phyloP scores from a whole-genome alignment of 1,140 invertebrate genomes.

The Formica exsecta region DNA sequence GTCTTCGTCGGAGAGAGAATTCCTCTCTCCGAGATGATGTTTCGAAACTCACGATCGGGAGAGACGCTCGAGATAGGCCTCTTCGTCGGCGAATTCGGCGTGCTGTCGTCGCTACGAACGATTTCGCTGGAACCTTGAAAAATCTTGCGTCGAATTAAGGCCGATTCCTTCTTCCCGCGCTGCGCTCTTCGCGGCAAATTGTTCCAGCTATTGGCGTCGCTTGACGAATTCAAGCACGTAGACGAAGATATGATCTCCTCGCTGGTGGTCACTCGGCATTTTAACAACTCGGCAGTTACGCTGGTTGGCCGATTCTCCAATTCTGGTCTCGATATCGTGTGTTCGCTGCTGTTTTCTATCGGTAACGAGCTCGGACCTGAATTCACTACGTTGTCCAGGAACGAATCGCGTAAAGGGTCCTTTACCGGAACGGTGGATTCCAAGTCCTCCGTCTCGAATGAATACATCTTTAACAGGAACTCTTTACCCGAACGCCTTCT shows the following conservation, averaged over 20 bases:
- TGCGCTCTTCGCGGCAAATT: slow-evolving; percentile 77
- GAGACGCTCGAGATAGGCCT: slow-evolving; percentile 73
- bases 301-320: slow-evolving; percentile 42
- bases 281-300: slow-evolving; percentile 78
- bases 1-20: slow-evolving; percentile 77
- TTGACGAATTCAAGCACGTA: slow-evolving; percentile 76
- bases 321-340: slow-evolving; percentile 49
- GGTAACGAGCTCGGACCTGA: slow-evolving; percentile 79
- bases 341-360: slow-evolving; percentile 71
- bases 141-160: slow-evolving; percentile 17
- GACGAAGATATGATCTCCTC: slow-evolving; percentile 82
- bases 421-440: slow-evolving; percentile 69
- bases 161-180: slow-evolving; percentile 64
- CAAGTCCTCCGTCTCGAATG: slow-evolving; percentile 84
- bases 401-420: slow-evolving; percentile 76
- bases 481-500: slow-evolving; percentile 81
- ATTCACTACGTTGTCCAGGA: slow-evolving; percentile 81
- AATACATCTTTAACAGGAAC: slow-evolving; percentile 83
- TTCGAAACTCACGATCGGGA: slow-evolving; percentile 65
- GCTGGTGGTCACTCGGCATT: slow-evolving; percentile 82
- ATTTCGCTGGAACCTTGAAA: slow-evolving; percentile 51
- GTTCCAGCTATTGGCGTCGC: slow-evolving; percentile 79
- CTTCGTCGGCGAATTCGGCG: slow-evolving; percentile 81
- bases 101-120: slow-evolving; percentile 75
- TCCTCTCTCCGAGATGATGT: slow-evolving; percentile 36